Evolutionary conservation across 2,888 invertebrate species (phyloP).

Genomic region (Brenthis ino): DNA sequence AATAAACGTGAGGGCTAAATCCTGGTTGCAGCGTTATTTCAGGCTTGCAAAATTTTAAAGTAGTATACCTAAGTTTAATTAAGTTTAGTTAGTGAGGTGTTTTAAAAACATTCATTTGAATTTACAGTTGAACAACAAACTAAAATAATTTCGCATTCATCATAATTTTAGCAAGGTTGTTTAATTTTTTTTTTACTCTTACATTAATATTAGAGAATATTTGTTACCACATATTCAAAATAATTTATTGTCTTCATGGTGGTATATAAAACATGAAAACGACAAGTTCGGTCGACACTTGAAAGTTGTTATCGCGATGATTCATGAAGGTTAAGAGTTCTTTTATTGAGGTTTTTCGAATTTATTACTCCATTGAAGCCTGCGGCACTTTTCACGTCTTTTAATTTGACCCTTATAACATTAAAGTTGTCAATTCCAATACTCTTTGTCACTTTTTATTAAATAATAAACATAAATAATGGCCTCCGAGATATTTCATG

Average conservation of each 20-base stretch:
- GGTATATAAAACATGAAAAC: conserved; percentile 16
- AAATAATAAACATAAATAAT: not conserved
- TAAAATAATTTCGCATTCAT: too few relatives aligned
- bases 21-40: too few relatives aligned
- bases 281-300: conserved; percentile 27
- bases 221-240: too few relatives aligned
- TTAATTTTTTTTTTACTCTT: not conserved
- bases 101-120: too few relatives aligned
- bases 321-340: conserved; percentile 32
- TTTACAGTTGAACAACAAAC: too few relatives aligned
- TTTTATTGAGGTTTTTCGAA: conserved; percentile 24
- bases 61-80: too few relatives aligned
- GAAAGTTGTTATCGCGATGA: conserved; percentile 34
- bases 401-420: conserved; percentile 13
- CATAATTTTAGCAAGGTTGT: too few relatives aligned
- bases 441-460: conserved; percentile 10
- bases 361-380: conserved; percentile 29
- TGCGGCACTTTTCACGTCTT: conserved; percentile 11
- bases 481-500: not conserved
- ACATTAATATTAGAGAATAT: not conserved
- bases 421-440: conserved; percentile 13
- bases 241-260: not conserved
- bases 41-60: too few relatives aligned
- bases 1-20: too few relatives aligned
- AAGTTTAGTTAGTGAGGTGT: too few relatives aligned